Conservation (phyloP, 2,797 vertebrate genomes). For the Microctenopoma steveboyesi region DNA sequence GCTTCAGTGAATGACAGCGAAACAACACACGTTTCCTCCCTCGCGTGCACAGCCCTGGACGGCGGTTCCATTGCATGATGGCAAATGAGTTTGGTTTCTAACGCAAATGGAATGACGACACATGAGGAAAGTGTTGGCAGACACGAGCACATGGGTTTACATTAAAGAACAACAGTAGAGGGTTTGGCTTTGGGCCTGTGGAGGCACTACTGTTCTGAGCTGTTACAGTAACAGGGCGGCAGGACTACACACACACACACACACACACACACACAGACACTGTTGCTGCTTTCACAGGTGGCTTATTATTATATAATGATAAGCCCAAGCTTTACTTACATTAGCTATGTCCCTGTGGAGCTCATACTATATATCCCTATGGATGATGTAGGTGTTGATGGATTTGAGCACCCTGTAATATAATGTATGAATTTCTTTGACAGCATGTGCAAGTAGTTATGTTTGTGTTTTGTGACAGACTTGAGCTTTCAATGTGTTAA, state of each 20-base stretch:
- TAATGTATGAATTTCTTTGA: constrained; percentile 13
- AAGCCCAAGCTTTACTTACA: constrained; percentile 20
- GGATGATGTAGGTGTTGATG: constrained; percentile 22
- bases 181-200: constrained; percentile 50
- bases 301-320: constrained; percentile 50
- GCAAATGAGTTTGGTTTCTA: constrained; percentile 38
- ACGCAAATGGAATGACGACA: constrained; percentile 51
- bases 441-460: constrained; percentile 41
- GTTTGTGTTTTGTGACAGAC: constrained; percentile 38
- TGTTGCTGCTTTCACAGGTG: constrained; percentile 52
- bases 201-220: constrained; percentile 44
- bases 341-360: constrained; percentile 18
- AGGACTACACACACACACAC: constrained; percentile 42
- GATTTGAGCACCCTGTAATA: constrained; percentile 12
- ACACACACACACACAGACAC: neutral
- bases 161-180: constrained; percentile 31
- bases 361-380: neutral
- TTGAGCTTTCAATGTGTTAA: constrained; percentile 50
- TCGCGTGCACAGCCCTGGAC: neutral
- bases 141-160: constrained; percentile 40
- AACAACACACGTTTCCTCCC: constrained; percentile 12
- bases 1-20: neutral
- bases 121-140: constrained; percentile 39
- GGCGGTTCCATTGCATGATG: constrained; percentile 18
- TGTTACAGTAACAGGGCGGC: constrained; percentile 53